A percentile compares a stretch with the other conserved stretches of the same genome.
These are phyloP conservation scores for Danio rerio DNA, from an alignment of 2,113 vertebrate genomes.

Conservation along the genomic window GRCz12tu NC_133189.1:44750001-44750500, in stretches of 20 bases:
- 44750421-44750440: no score
- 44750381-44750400: slow-evolving; percentile 34
- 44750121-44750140: slow-evolving; percentile 15
- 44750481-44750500: no score
- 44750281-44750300: slow-evolving; percentile 31
- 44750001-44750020: background rate
- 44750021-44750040: background rate
- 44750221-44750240: slow-evolving; percentile 66
- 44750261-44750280: slow-evolving; percentile 72
- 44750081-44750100: slow-evolving; percentile 1
- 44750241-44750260: slow-evolving; percentile 68
- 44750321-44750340: background rate
- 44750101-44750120: background rate
- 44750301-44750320: background rate
- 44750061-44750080: slow-evolving; percentile 16
- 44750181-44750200: background rate
- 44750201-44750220: slow-evolving; percentile 60
- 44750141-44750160: slow-evolving; percentile 5
- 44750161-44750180: slow-evolving; percentile 24
- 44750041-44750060: background rate
- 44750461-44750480: no score
- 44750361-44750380: slow-evolving; percentile 45
- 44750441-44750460: no score
- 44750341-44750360: background rate
- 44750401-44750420: no score